Evolutionary conservation across 2,888 invertebrate genomes (phyloP).

Genomic region (Andrena camellia): DNA sequence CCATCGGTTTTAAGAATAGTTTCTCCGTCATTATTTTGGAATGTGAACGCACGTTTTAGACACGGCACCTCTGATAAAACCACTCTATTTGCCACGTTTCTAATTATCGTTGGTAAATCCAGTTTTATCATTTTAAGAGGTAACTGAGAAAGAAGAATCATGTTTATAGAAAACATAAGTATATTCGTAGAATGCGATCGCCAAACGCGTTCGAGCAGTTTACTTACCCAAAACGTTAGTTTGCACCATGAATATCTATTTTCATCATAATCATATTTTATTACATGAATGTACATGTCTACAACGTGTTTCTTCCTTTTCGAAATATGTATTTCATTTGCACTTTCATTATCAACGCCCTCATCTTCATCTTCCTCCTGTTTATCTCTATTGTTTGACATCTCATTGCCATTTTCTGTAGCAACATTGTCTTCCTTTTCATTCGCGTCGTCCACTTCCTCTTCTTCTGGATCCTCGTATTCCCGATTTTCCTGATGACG

Average conservation of each 20-base stretch:
- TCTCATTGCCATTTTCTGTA: constrained; percentile 85
- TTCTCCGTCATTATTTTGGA: constrained; percentile 87
- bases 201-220: background rate
- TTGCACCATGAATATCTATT: constrained; percentile 94
- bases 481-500: constrained; percentile 86
- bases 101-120: constrained; percentile 91
- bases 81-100: constrained; percentile 89
- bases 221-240: constrained; percentile 90
- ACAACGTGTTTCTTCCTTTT: constrained; percentile 83
- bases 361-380: constrained; percentile 83
- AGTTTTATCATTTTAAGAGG: constrained; percentile 88
- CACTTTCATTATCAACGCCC: constrained; percentile 75
- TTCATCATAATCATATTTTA: constrained; percentile 91
- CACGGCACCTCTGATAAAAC: constrained; percentile 92
- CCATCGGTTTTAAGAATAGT: constrained; percentile 96
- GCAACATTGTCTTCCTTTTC: constrained; percentile 82
- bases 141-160: constrained; percentile 83
- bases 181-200: background rate
- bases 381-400: constrained; percentile 78
- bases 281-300: constrained; percentile 85
- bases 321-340: constrained; percentile 64
- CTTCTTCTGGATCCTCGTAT: constrained; percentile 86
- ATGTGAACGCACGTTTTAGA: constrained; percentile 94
- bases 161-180: background rate
- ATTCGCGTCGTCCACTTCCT: constrained; percentile 84